Conservation (phyloP, 35 echinoderm and acorn worm species). For the Ophiothrix spiculata region DNA sequence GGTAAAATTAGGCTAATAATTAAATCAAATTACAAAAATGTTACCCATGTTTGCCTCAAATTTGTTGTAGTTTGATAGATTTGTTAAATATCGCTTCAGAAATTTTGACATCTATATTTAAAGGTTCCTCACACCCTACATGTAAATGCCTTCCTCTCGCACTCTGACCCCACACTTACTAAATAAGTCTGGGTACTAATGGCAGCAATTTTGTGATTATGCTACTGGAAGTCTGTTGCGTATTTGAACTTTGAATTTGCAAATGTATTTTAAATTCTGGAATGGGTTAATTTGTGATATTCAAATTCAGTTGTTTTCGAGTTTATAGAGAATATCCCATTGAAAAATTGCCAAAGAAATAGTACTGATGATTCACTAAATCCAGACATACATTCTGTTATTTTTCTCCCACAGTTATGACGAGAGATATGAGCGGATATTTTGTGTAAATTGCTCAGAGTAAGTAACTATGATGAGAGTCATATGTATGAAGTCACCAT, state of each 20-base stretch:
- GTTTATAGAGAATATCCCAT: not conserved
- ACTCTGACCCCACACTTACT: no score
- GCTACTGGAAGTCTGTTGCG: not conserved
- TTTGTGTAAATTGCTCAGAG: not conserved
- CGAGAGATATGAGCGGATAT: conserved; percentile 19
- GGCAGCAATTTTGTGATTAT: not conserved
- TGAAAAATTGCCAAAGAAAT: not conserved
- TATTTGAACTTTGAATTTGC: not conserved
- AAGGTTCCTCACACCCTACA: no score
- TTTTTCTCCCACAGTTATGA: conserved; percentile 42
- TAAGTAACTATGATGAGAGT: no score
- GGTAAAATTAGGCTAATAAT: no score
- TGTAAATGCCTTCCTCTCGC: no score
- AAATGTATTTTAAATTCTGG: not conserved
- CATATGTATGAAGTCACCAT: no score
- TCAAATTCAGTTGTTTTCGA: not conserved
- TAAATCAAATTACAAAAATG: no score
- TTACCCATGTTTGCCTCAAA: no score
- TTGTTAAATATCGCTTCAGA: no score
- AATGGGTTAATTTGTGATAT: not conserved
- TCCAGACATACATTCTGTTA: not conserved
- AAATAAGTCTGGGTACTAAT: no score
- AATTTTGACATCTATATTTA: no score
- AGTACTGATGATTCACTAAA: not conserved
- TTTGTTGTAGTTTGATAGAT: no score